A percentile compares a stretch with the other conserved stretches of the same genome.
These are phyloP conservation scores for Chromobotia macracanthus DNA, from an alignment of 2,797 vertebrate species.

Conservation along the genomic window DNA sequence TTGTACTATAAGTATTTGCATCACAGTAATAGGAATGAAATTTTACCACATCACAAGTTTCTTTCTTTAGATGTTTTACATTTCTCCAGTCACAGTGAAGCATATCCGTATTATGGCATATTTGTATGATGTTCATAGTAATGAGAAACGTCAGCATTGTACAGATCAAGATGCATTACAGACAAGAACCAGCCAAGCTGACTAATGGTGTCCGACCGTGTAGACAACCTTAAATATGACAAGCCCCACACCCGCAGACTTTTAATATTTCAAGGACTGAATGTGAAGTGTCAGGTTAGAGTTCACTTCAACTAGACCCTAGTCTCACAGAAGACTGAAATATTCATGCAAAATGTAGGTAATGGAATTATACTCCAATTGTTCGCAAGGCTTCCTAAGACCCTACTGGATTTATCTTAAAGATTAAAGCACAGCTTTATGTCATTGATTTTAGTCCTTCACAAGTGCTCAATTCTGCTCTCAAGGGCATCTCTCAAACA, in stretches of 20 bases:
- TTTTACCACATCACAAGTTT: too few relatives aligned
- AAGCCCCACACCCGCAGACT: neutral
- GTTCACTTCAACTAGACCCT: neutral
- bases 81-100: constrained; percentile 23
- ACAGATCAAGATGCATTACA: neutral
- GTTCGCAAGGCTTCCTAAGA: neutral
- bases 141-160: constrained; percentile 25
- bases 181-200: neutral
- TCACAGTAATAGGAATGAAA: neutral
- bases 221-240: neutral
- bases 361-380: constrained; percentile 10
- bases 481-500: constrained; percentile 16
- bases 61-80: neutral
- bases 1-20: neutral
- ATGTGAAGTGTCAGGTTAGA: neutral
- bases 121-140: constrained; percentile 10
- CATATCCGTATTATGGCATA: constrained; percentile 25
- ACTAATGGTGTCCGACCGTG: constrained; percentile 8
- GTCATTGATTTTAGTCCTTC: constrained; percentile 25
- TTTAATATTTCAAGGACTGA: neutral
- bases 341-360: neutral
- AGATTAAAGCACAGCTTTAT: constrained; percentile 19
- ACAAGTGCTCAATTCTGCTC: neutral
- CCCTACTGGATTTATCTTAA: constrained; percentile 7
- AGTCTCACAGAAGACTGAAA: neutral